These are phyloP conservation scores for Drosophila affinis DNA, from an alignment of 2,888 invertebrate species.

Conservation along the genomic window DNA sequence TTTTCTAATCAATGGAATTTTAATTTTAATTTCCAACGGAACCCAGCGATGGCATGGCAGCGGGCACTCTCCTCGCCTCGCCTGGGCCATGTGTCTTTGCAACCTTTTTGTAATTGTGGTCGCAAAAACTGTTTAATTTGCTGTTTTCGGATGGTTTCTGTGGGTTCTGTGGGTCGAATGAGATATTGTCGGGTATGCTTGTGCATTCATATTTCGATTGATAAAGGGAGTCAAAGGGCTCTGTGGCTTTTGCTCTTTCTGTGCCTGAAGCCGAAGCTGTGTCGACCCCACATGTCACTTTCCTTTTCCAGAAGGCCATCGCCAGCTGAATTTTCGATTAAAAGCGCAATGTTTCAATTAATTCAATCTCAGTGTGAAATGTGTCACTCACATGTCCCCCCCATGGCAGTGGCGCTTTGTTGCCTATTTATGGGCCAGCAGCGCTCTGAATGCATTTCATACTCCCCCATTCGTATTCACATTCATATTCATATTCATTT, in stretches of 20 bases:
- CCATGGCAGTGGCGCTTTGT: background rate
- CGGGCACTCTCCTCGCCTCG: background rate
- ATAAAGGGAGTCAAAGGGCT: background rate
- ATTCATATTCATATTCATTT: slow-evolving; percentile 52
- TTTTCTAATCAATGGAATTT: slow-evolving; percentile 83
- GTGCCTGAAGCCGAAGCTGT: too few relatives aligned
- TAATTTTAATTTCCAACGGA: slow-evolving; percentile 76
- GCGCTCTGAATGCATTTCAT: background rate
- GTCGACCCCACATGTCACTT: background rate
- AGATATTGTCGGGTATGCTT: background rate
- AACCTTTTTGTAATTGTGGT: slow-evolving; percentile 5
- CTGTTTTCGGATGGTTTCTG: background rate
- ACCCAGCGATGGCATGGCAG: too few relatives aligned
- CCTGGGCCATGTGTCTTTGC: slow-evolving; percentile 29
- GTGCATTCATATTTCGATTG: background rate
- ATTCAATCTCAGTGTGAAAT: slow-evolving; percentile 52
- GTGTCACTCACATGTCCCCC: slow-evolving; percentile 48
- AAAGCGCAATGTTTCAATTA: slow-evolving; percentile 58
- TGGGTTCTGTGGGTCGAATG: background rate
- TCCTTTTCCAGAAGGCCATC: background rate
- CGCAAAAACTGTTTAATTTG: slow-evolving; percentile 18
- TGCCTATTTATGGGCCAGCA: slow-evolving; percentile 38
- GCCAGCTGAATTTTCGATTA: slow-evolving; percentile 41
- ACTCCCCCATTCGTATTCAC: background rate
- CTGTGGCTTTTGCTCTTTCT: background rate